A percentile compares a stretch with the other conserved stretches of the same genome.
These are phyloP conservation scores for Clinocottus analis DNA, from an alignment of 2,113 vertebrate species.

Conservation along the genomic window DNA sequence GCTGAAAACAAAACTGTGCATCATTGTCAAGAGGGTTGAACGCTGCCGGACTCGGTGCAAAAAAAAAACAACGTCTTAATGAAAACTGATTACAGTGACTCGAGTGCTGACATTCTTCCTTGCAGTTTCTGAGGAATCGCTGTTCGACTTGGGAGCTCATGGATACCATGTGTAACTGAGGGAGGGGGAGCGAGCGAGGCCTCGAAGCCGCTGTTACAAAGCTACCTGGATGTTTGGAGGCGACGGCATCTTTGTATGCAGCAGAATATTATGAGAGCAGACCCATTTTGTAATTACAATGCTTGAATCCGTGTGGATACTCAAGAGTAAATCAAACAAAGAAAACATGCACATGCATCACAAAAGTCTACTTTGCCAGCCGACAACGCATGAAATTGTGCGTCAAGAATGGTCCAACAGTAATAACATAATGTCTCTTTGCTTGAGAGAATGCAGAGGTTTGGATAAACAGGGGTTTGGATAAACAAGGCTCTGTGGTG, in stretches of 20 bases:
- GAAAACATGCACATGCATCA: slow-evolving; percentile 15
- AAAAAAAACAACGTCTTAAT: background rate
- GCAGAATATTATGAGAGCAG: slow-evolving; percentile 42
- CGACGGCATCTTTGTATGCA: slow-evolving; percentile 44
- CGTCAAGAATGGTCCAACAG: slow-evolving; percentile 18
- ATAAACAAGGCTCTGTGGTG: slow-evolving; percentile 34
- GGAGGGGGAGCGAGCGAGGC: slow-evolving; percentile 31
- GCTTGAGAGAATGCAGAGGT: slow-evolving; percentile 21
- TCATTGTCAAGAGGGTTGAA: slow-evolving; percentile 25
- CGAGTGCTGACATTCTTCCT: slow-evolving; percentile 38
- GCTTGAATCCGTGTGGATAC: slow-evolving; percentile 11
- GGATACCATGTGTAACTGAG: slow-evolving; percentile 89
- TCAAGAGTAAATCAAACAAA: slow-evolving; percentile 17
- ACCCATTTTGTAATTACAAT: slow-evolving; percentile 21
- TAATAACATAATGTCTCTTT: slow-evolving; percentile 24
- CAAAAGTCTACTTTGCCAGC: slow-evolving; percentile 19
- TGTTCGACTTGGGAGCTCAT: slow-evolving; percentile 77
- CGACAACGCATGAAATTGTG: slow-evolving; percentile 19
- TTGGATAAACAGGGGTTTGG: slow-evolving; percentile 35
- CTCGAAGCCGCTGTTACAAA: slow-evolving; percentile 30
- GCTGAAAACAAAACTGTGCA: slow-evolving; percentile 31
- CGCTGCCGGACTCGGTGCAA: slow-evolving; percentile 16
- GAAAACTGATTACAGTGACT: slow-evolving; percentile 11
- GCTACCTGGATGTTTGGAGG: slow-evolving; percentile 20
- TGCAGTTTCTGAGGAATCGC: slow-evolving; percentile 24